Evolutionary conservation across 2,113 vertebrate species (phyloP), one percentile per base, ranked within the genome.

Genomic region (Myotis davidii): DNA sequence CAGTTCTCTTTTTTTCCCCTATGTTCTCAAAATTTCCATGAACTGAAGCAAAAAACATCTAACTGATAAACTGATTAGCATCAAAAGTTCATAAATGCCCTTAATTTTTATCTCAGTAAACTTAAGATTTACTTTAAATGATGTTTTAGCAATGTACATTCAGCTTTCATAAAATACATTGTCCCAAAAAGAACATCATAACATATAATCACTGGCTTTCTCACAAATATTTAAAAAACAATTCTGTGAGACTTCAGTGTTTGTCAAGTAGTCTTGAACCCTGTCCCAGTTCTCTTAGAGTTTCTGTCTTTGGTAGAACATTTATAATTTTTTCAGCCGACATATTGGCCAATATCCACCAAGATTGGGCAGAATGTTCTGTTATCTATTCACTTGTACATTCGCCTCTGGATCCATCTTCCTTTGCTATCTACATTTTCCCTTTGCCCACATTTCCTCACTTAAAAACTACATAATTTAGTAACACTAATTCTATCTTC

Each of bases 401-500:
- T 9, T 21, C 0, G 7, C 4, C 13, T 52, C 25, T 21, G 25
- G 25, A 25, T 86, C 64, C 29, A 39, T 29, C 73, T 76, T 93
- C 69, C 5, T 54, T 86, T 89, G 32, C 21, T 50, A 25, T 12
- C 11, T 52, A 18, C 21, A n/a, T 69, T 85, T 85, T n/a, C 29
- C 17, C 29, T 93, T 87, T 72, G 23, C 3, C 25, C 42, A 61
- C 3, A 72, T 20, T 69, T 93, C 7, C 9, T 65, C 48, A 25
- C 64, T 61, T 52, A 34, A 70, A 85, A 86, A n/a, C 27, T 56
- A 64, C 76, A 70, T 48, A 81, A 59, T 78, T 76, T 70, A 76
- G 88, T 84, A 79, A 84, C 56, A 77, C 59, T 95, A 96, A 95
- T 97, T 81, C 73, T 6, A 64, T 77, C 42, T 78, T 95, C 18